Evolutionary conservation across 2,797 vertebrate species (phyloP).

Genomic region (Pseudomugil gertrudae): DNA sequence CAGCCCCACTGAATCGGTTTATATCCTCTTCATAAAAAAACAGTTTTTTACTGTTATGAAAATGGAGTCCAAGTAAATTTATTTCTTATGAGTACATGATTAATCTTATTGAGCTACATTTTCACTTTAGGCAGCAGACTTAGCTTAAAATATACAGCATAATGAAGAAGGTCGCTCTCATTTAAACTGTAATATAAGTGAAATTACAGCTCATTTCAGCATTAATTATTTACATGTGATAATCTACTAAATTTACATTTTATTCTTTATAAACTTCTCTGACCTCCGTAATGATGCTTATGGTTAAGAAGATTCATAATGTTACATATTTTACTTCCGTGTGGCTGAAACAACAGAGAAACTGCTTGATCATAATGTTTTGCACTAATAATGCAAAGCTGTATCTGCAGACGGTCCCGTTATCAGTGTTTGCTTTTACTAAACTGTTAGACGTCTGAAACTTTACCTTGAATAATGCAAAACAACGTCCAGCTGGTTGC

Average conservation of each 20-base stretch:
- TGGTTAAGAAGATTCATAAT: constrained; percentile 12
- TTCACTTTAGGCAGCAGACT: not conserved
- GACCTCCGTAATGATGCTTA: constrained; percentile 18
- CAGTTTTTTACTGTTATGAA: no score
- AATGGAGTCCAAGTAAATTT: no score
- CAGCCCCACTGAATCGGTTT: no score
- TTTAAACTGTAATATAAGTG: constrained; percentile 18
- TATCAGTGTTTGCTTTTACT: not conserved
- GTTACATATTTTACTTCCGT: no score
- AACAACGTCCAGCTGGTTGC: not conserved
- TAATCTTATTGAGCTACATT: no score
- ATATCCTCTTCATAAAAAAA: no score
- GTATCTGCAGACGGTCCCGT: no score
- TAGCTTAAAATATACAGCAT: not conserved
- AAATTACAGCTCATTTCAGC: constrained; percentile 12
- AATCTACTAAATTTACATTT: constrained; percentile 7
- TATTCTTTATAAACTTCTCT: constrained; percentile 5
- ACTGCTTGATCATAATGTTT: no score
- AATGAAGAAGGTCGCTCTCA: constrained; percentile 10
- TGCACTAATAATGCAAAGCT: no score
- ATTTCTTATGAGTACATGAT: no score
- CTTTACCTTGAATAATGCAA: not conserved
- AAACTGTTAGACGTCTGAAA: not conserved
- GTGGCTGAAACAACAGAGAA: not conserved
- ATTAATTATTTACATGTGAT: constrained; percentile 39